Base-by-base conservation (phyloP, 2,113 vertebrate species). In the Cyanoliseus patagonus region DNA sequence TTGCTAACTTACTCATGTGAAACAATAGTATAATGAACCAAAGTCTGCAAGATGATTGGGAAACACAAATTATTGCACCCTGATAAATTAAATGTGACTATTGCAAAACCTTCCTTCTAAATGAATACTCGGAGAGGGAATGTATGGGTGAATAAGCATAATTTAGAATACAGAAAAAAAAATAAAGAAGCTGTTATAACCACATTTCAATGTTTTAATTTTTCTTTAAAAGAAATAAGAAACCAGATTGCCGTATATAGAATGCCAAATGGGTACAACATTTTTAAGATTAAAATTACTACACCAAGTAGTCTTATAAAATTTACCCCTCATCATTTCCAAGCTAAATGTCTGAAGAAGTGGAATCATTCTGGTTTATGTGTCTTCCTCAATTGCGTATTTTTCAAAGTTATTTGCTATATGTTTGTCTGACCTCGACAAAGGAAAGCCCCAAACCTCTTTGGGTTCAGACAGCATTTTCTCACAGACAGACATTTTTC, bases 1-100 rank as follows among this genome's bases (percentile, higher is more conserved):
- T 99, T 99, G 99, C 99, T 99, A 99, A 99, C 99, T 99, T 99
- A 99, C 99, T 99, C 99, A 99, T 99, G 99, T 99, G 99, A 99
- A 99, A 99, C 99, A 99, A 98, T 98, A 99, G 99, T 99, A 99
- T 99, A 99, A 99, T 99, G 99, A 99, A 99, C 99, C 99, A 99
- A 99, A 99, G 99, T 99, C 98, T 98, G 99, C 98, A 98, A 99
- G 99, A 99, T 99, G 99, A 99, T 99, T 99, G 99, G 99, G 99
- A 99, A 99, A 99, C 99, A 99, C 99, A 99, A 99, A 99, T 99
- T 99, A 99, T 99, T 99, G 98, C 99, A 97, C 97, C 97, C 98
- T 98, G 98, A 98, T 98, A 98, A 98, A 98, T 98, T 98, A 98
- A 98, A 98, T 98, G 98, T 98, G 98, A 98, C 98, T 98, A 98